These are phyloP conservation scores for Strigamia transsilvanica DNA, from an alignment of 2,888 invertebrate species.

Conservation along the genomic window DNA sequence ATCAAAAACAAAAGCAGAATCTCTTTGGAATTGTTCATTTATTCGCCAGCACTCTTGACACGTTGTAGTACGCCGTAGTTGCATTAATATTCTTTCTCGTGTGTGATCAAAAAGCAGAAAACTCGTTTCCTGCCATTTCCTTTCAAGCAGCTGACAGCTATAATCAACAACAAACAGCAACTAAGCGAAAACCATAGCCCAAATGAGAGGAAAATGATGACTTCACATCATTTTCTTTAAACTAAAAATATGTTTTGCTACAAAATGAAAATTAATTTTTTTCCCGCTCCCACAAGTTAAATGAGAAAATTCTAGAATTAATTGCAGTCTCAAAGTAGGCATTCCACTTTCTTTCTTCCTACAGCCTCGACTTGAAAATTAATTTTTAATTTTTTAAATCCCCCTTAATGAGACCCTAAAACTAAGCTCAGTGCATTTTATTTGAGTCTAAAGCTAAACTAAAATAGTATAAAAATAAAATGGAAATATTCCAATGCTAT, in stretches of 20 bases:
- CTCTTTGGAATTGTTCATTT: not conserved
- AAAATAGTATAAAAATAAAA: not conserved
- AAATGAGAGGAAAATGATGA: conserved; percentile 26
- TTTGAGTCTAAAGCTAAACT: not conserved
- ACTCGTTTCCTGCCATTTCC: conserved; percentile 21
- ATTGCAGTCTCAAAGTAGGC: not conserved
- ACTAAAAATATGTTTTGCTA: conserved; percentile 1
- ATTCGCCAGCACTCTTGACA: not conserved
- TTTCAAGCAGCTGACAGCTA: conserved; percentile 9
- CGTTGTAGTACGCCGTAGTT: conserved; percentile 19
- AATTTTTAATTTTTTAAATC: conserved; percentile 2
- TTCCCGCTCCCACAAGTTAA: not conserved
- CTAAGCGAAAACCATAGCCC: conserved; percentile 13
- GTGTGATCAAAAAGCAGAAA: conserved; percentile 21
- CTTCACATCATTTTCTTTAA: conserved; percentile 16
- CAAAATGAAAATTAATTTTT: conserved; percentile 18
- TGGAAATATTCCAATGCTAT: conserved; percentile 10
- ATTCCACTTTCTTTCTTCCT: not conserved
- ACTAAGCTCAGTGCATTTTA: not conserved
- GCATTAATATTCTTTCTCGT: conserved; percentile 16
- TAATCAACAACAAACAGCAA: conserved; percentile 26
- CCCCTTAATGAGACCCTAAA: not conserved
- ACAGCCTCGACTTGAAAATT: not conserved
- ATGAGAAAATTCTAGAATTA: conserved; percentile 2
- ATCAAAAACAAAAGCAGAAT: not conserved